Evolutionary conservation across 2,888 invertebrate species (phyloP).

Genomic region (Nephrotoma guestfalica): DNA sequence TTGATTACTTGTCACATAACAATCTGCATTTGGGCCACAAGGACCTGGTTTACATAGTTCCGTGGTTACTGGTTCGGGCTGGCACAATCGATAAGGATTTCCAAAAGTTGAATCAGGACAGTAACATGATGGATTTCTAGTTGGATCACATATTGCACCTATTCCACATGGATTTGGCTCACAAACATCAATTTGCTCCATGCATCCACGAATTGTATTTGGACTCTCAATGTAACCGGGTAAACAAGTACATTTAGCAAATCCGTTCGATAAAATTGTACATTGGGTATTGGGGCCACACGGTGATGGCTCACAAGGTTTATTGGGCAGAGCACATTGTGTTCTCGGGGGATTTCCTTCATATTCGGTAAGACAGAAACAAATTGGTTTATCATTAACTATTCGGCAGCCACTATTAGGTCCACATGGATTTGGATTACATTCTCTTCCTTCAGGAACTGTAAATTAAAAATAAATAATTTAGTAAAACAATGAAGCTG

Average conservation of each 20-base stretch:
- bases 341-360: conserved; percentile 68
- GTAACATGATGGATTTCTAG: conserved; percentile 64
- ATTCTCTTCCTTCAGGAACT: conserved; percentile 82
- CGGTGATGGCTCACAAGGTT: conserved; percentile 71
- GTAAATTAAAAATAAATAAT: conserved; percentile 1
- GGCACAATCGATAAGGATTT: conserved; percentile 67
- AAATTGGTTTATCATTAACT: conserved; percentile 58
- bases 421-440: conserved; percentile 71
- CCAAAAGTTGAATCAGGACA: conserved; percentile 72
- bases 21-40: conserved; percentile 69
- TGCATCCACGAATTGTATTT: conserved; percentile 73
- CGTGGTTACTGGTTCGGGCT: conserved; percentile 41
- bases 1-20: conserved; percentile 64
- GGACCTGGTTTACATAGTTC: conserved; percentile 67
- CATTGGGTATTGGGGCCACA: conserved; percentile 85
- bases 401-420: conserved; percentile 68
- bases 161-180: conserved; percentile 68
- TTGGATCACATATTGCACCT: conserved; percentile 66
- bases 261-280: conserved; percentile 57
- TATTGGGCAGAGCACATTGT: conserved; percentile 54
- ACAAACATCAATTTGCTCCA: conserved; percentile 64
- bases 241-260: conserved; percentile 76
- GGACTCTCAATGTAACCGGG: conserved; percentile 73
- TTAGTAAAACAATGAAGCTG: neutral
- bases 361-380: conserved; percentile 78